Percentiles rank a stretch among this genome's conserved stretches.
These are phyloP conservation scores for Chanos chanos DNA, from an alignment of 2,797 vertebrate genomes.

Conservation along the genomic window DNA sequence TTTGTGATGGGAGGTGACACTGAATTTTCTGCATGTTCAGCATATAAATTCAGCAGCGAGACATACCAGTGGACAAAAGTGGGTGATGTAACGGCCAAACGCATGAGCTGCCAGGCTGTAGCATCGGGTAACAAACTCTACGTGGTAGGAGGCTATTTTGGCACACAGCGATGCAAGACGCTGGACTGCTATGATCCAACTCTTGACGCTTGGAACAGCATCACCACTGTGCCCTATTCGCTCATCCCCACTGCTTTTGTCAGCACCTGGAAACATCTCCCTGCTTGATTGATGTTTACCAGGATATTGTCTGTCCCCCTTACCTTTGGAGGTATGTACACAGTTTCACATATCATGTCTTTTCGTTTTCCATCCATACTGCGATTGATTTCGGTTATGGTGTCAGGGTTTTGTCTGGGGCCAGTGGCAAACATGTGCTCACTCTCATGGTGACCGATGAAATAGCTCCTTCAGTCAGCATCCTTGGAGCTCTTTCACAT, in stretches of 20 bases:
- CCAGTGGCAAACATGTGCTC: too few relatives aligned
- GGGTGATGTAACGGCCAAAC: constrained; percentile 94
- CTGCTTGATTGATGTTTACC: constrained; percentile 71
- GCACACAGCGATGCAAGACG: constrained; percentile 97
- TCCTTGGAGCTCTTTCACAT: too few relatives aligned
- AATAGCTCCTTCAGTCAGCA: too few relatives aligned
- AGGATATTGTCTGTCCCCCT: constrained; percentile 15
- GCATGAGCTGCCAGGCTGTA: constrained; percentile 98
- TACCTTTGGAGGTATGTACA: constrained; percentile 56
- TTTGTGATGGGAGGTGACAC: constrained; percentile 98
- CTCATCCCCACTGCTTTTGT: constrained; percentile 97
- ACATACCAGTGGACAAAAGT: constrained; percentile 99
- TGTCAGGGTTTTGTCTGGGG: too few relatives aligned
- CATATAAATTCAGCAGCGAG: constrained; percentile 97
- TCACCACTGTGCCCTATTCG: constrained; percentile 96
- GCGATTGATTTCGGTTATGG: too few relatives aligned
- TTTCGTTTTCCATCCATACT: too few relatives aligned
- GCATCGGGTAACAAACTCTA: constrained; percentile 98
- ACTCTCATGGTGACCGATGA: too few relatives aligned
- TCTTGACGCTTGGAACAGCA: constrained; percentile 94
- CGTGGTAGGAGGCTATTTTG: constrained; percentile 98
- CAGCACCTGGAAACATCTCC: constrained; percentile 98
- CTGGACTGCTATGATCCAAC: constrained; percentile 97
- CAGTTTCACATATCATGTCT: too few relatives aligned
- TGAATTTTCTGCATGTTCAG: constrained; percentile 95